Evolutionary conservation across 23 tunicate genomes (phyloP).

Genomic region (Styela plicata): DNA sequence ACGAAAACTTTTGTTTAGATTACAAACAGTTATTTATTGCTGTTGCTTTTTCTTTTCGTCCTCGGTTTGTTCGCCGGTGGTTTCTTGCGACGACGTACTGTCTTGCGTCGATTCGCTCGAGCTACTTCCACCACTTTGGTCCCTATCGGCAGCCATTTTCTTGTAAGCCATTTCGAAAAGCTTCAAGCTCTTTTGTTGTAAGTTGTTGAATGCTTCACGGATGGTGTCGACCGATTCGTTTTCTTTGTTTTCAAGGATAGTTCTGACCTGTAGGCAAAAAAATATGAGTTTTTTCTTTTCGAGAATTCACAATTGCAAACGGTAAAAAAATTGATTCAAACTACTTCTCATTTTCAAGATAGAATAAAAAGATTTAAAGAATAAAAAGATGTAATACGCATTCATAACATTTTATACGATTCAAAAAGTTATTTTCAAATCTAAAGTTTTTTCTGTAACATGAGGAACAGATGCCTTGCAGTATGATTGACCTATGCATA

Average conservation of each 20-base stretch:
- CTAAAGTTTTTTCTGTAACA: too few relatives aligned
- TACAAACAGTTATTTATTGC: constrained; percentile 4
- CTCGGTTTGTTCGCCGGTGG: background rate
- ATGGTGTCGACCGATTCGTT: constrained; percentile 59
- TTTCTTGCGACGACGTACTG: background rate
- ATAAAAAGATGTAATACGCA: too few relatives aligned
- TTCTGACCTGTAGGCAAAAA: constrained; percentile 24
- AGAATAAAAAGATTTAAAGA: too few relatives aligned
- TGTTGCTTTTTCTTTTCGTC: constrained; percentile 34
- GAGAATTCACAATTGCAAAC: background rate
- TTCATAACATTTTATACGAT: too few relatives aligned
- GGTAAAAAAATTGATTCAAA: too few relatives aligned
- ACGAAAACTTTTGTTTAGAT: too few relatives aligned
- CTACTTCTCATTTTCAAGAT: too few relatives aligned
- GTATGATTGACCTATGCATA: too few relatives aligned
- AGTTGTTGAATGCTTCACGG: constrained; percentile 59
- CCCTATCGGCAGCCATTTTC: constrained; percentile 91
- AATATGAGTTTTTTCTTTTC: background rate
- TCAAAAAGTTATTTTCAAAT: too few relatives aligned
- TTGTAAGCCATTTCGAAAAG: constrained; percentile 98
- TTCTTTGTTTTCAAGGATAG: constrained; percentile 83
- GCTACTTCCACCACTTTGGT: constrained; percentile 20
- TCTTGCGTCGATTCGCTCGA: background rate
- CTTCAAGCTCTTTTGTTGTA: constrained; percentile 88
- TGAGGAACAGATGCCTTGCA: too few relatives aligned